Percentiles rank a stretch among this genome's conserved stretches.
Evolutionary conservation across 2,888 invertebrate species (phyloP).

Genomic region (Nebria brevicollis): DNA sequence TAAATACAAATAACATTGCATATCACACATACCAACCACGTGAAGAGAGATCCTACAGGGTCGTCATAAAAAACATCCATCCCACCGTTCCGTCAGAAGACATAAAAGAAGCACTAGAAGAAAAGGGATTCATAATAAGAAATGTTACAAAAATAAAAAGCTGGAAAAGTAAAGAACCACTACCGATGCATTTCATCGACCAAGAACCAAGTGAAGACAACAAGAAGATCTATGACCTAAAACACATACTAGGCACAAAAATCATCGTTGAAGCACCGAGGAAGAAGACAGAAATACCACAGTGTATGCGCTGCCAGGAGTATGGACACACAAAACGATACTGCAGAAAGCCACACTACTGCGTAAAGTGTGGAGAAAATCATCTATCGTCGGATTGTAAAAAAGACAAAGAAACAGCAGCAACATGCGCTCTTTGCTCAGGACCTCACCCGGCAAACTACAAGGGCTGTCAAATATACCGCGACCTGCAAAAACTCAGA

Average conservation of each 20-base stretch:
- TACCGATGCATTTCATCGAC: conserved; percentile 48
- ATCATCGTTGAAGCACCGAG: conserved; percentile 47
- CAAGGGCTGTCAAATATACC: conserved; percentile 30
- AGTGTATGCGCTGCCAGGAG: conserved; percentile 15
- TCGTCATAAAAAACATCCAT: conserved; percentile 48
- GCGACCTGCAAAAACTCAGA: conserved; percentile 14
- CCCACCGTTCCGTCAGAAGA: conserved; percentile 33
- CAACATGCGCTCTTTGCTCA: too few species aligned
- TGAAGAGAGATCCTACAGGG: conserved; percentile 46
- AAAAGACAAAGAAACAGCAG: too few species aligned
- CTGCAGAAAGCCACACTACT: not conserved
- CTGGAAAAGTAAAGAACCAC: conserved; percentile 43
- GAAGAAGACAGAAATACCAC: conserved; percentile 41
- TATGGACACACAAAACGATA: conserved; percentile 48
- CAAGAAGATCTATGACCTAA: conserved; percentile 48
- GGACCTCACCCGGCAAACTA: too few species aligned
- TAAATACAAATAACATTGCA: conserved; percentile 45
- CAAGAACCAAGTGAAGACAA: conserved; percentile 48
- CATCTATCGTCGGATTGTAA: too few species aligned
- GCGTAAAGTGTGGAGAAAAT: too few species aligned
- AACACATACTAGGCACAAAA: conserved; percentile 37
- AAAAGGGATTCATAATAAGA: not conserved
- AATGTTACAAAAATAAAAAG: too few species aligned
- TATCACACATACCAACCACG: conserved; percentile 48
- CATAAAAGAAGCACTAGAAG: conserved; percentile 39